Evolutionary conservation across 2,797 vertebrate species (phyloP), one percentile per base, ranked within the genome.

Genomic region (Echeneis naucrates): DNA sequence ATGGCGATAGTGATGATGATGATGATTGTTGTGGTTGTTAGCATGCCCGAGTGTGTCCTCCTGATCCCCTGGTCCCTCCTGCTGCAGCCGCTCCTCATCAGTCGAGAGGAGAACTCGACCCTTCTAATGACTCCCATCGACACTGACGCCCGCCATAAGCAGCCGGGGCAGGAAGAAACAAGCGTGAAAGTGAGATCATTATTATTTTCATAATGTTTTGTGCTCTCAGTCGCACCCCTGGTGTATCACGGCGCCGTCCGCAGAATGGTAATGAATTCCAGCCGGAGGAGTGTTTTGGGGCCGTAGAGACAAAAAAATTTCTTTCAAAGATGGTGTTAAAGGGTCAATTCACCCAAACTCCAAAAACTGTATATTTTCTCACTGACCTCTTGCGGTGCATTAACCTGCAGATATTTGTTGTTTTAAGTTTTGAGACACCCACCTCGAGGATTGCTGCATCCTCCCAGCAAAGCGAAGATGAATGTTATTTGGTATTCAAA

Each of bases 121-220:
- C 75, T 75, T 82, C 75, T 92, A 92, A 94, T 87, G 92, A 94
- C 91, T 92, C 92, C 90, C 89, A 72, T 88, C 88, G 90, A 89
- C 90, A 81, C 81, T 17, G 78, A 73, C 65, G 69, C 71, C 67
- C 61, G 21, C 65, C 61, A 62, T 74, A 85, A 89, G 89, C 80
- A 85, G 81, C 55, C 83, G 32, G 85, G 76, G 81, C 83, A 71
- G 56, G 71, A 83, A 89, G 72, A 90, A 88, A 71, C 76, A 69
- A 75, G 67, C 72, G 77, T 80, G 78, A 84, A 91, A 92, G 75
- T 83, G 86, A 89, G 85, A 88, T 88, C 81, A 86, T 93, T 89
- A 92, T 94, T 89, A 92, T 93, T 92, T 92, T 91, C 91, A 64
- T 85, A 90, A 89, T 87, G 82, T 80, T 82, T 75, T 24, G 72